Base-by-base conservation (phyloP, 1,140 invertebrate genomes). In the Drosophila tsacasi region DNA sequence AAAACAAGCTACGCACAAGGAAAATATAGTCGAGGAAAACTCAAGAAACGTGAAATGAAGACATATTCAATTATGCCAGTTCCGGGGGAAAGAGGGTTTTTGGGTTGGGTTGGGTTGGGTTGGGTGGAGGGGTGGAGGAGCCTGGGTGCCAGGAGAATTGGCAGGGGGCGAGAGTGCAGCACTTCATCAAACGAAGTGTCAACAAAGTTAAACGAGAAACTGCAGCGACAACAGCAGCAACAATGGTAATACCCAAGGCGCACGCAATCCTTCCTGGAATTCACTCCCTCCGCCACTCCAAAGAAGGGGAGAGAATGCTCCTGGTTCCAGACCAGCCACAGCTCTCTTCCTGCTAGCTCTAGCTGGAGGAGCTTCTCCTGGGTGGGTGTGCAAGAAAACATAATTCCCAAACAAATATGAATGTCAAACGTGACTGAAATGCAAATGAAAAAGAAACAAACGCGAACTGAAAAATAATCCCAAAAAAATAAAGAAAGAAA, bases 371-470 rank as follows among this genome's bases (percentile, higher is more conserved):
- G 50, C 25, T 40, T 23, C 30, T 50, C n/a, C n/a, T 37, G 37
- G 37, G 52, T 37, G 37, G 37, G 52, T 55, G 54, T 68, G 73
- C 61, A 77, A 60, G 79, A 78, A 64, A 58, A 77, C 55, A 76
- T 85, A 86, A 85, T 85, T 86, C 83, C 69, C 65, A 82, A 82
- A 85, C 75, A 85, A 82, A 86, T 85, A 83, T 87, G 79, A 87
- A 87, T 83, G 76, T 87, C 83, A 87, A 81, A 87, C 83, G 83
- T 87, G 83, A 87, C 83, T 83, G 83, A 87, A 87, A 83, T 87
- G 68, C 67, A 79, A 79, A 69, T 74, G 69, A 49, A 84, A 69
- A 66, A 44, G 44, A 27, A 35, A 52, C 67, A 39, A 39, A 30
- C 21, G 32, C 49, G 27, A 52, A 35, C 27, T 42, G 61, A 39